Evolutionary conservation across 2,888 invertebrate genomes (phyloP).

Genomic region (Drosophila paramelanica): DNA sequence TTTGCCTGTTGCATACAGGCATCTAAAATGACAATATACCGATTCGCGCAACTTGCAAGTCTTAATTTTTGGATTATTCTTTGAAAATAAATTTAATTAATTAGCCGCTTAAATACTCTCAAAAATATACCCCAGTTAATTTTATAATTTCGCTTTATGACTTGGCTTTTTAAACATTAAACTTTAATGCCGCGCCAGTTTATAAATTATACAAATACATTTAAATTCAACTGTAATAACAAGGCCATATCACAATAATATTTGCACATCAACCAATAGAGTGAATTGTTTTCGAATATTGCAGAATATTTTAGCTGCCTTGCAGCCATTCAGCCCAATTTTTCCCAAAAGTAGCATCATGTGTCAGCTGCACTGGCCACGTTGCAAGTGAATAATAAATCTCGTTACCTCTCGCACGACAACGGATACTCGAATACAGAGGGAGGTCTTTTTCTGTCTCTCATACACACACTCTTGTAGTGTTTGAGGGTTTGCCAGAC

Average conservation of each 20-base stretch:
- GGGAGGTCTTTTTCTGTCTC: slow-evolving; percentile 1
- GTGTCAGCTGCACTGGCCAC: slow-evolving; percentile 20
- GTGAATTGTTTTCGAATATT: slow-evolving; percentile 20
- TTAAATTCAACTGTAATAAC: not conserved
- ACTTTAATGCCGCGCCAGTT: too few species aligned
- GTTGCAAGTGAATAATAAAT: slow-evolving; percentile 66
- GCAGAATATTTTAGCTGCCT: slow-evolving; percentile 19
- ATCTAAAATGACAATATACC: too few species aligned
- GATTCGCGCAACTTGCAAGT: too few species aligned
- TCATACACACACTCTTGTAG: not conserved
- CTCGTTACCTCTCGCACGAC: slow-evolving; percentile 12
- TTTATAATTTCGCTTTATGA: too few species aligned
- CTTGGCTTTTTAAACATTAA: too few species aligned
- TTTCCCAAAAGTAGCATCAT: slow-evolving; percentile 46
- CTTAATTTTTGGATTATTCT: too few species aligned
- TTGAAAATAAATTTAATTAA: too few species aligned
- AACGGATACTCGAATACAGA: not conserved
- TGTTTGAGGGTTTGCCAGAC: slow-evolving; percentile 4
- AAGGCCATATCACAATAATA: not conserved
- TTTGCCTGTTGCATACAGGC: too few species aligned
- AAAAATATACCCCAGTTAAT: too few species aligned
- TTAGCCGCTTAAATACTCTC: too few species aligned
- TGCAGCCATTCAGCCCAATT: slow-evolving; percentile 1
- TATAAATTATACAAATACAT: too few species aligned
- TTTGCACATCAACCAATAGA: not conserved